These are phyloP conservation scores for Papilio glaucus DNA, from an alignment of 1,140 invertebrate species.

Conservation along the genomic window DNA sequence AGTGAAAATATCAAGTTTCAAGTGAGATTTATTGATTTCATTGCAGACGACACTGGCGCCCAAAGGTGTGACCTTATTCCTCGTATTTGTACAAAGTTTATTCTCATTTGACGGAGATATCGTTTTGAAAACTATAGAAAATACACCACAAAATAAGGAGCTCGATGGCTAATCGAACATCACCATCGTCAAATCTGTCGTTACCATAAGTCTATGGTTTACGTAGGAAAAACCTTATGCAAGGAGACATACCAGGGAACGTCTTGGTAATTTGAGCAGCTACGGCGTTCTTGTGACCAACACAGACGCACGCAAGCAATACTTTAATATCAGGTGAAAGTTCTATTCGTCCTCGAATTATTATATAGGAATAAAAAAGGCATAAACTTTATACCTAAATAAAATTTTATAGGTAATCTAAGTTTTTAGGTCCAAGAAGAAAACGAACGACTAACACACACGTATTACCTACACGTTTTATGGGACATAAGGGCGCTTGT, in stretches of 20 bases:
- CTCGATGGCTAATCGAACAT: no score
- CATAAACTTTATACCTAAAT: background rate
- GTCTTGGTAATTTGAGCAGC: no score
- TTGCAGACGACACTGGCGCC: background rate
- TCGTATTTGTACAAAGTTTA: background rate
- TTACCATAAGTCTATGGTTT: no score
- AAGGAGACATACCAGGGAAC: no score
- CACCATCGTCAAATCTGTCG: no score
- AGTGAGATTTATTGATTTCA: background rate
- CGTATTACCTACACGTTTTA: background rate
- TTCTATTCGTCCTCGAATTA: background rate
- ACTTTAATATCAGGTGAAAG: background rate
- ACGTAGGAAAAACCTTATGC: no score
- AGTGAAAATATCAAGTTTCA: no score
- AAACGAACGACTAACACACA: background rate
- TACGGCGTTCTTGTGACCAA: no score
- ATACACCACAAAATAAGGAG: background rate
- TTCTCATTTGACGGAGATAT: background rate
- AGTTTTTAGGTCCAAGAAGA: background rate
- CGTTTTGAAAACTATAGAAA: background rate
- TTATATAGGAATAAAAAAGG: background rate
- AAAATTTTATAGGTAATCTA: background rate
- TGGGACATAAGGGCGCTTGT: background rate
- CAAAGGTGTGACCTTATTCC: conserved; percentile 7
- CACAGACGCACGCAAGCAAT: no score